Evolutionary conservation across 2,797 vertebrate genomes (phyloP).

Genomic region (Platyrinchus mystaceus): DNA sequence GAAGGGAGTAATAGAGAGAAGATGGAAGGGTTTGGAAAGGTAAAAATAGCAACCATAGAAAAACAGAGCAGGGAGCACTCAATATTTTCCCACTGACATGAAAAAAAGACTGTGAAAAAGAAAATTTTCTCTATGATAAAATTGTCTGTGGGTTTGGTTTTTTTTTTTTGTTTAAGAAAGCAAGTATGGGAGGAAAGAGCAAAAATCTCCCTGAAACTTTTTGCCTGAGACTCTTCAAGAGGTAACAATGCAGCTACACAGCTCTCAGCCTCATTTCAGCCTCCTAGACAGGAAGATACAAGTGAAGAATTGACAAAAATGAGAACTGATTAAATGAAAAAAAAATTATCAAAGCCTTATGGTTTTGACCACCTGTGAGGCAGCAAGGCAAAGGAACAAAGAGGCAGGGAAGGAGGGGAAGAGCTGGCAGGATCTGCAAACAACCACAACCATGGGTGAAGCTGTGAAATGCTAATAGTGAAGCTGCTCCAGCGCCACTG

Average conservation of each 20-base stretch:
- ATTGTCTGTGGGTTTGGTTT: not conserved
- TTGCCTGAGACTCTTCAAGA: not conserved
- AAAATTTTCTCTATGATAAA: not conserved
- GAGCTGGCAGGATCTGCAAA: not conserved
- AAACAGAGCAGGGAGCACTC: not conserved
- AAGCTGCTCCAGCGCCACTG: not conserved
- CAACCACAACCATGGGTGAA: not conserved
- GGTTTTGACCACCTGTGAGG: conserved; percentile 8
- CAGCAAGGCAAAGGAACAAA: conserved; percentile 21
- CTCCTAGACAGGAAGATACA: not conserved
- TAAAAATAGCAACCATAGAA: conserved; percentile 15
- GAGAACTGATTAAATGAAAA: not conserved
- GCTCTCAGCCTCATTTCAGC: not conserved
- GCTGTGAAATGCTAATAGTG: conserved; percentile 11
- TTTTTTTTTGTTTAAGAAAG: not conserved
- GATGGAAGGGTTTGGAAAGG: not conserved
- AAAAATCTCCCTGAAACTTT: not conserved
- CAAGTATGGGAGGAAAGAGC: not conserved
- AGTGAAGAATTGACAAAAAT: conserved; percentile 2
- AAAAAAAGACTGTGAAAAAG: not conserved
- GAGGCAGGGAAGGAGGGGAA: not conserved
- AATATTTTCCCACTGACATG: not conserved
- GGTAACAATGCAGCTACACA: not conserved
- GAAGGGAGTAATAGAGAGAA: not conserved
- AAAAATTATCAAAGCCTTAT: not conserved